Percentiles rank a stretch among this genome's conserved stretches.
Evolutionary conservation across 1,140 invertebrate genomes (phyloP).

Genomic region (Rhyzopertha dominica): DNA sequence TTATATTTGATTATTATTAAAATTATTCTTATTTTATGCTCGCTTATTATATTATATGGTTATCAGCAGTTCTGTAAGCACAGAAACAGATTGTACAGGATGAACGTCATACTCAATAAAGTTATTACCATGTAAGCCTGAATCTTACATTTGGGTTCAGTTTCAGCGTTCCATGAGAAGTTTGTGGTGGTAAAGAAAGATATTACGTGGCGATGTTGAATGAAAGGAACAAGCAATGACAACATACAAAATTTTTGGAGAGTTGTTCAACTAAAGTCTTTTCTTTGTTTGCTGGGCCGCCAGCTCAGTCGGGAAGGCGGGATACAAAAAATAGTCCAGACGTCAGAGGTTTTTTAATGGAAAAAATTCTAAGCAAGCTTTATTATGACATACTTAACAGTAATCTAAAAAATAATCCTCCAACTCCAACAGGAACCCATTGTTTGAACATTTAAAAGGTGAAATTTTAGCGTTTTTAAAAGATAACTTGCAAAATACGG

Average conservation of each 20-base stretch:
- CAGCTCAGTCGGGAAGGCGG: constrained; percentile 6
- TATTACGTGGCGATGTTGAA: not conserved
- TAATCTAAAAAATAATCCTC: constrained; percentile 7
- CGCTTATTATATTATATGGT: constrained; percentile 32
- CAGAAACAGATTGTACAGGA: constrained; percentile 40
- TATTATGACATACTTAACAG: not conserved
- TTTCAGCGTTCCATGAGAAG: too few relatives aligned
- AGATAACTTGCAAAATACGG: not conserved
- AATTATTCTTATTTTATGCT: constrained; percentile 31
- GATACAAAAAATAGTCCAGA: not conserved
- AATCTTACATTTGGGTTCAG: too few relatives aligned
- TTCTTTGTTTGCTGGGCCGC: constrained; percentile 3
- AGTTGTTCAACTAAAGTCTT: constrained; percentile 11
- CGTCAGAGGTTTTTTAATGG: not conserved
- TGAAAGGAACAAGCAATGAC: not conserved
- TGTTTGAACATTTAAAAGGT: constrained; percentile 5
- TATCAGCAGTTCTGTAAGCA: constrained; percentile 38
- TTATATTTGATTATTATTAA: constrained; percentile 41
- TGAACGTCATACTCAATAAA: constrained; percentile 39
- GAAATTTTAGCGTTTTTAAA: not conserved
- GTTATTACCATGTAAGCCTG: constrained; percentile 22
- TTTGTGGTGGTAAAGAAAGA: too few relatives aligned
- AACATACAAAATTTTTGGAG: not conserved
- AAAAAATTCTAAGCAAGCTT: not conserved
- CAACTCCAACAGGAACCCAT: too few relatives aligned